Base-by-base conservation (phyloP, 1,140 invertebrate genomes). In the Telenomus remus region DNA sequence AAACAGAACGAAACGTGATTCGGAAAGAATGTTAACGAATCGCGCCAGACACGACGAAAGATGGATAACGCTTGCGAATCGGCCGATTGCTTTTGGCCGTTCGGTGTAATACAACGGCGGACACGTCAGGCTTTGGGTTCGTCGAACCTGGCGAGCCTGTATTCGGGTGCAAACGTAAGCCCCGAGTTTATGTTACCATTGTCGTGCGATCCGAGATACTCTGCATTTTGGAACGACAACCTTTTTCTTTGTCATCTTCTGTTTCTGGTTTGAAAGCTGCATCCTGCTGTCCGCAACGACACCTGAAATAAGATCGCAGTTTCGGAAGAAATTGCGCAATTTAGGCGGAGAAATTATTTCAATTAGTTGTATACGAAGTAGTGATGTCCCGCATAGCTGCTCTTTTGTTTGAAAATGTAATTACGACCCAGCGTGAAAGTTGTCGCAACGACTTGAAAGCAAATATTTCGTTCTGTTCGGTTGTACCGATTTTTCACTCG, bases 21-120 rank as follows among this genome's bases (percentile, higher is more conserved):
- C 76, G 56, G 68, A 53, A 79, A 79, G 76, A 79, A 79, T 79
- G 71, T 79, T 79, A 79, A 75, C 76, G 76, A 78, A 74, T 71
- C 56, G 76, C 63, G 66, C 57, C 51, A 74, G 73, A 78, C 76
- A 78, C 57, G 66, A 63, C 55, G 66, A 74, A 74, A 78, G 76
- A 78, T 69, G 70, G 76, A 78, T 74, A 78, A 73, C 70, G 50
- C 59, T 63, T 69, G 64, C 68, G 60, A 73, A 68, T 73, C 61
- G 60, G 60, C 19, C 69, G 70, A 65, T 73, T 64, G 59, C 64
- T 77, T 72, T 73, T 60, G 76, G 65, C 15, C 48, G 59, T 55
- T 61, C 49, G 61, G 61, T 77, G 68, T 49, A 66, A 65, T 55
- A 69, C 65, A 59, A 61, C 55, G 48, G 15, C 63, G 54, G 56